Percentiles rank a stretch among this genome's conserved stretches.
phyloP scores from a whole-genome alignment of 2,888 invertebrate genomes.

The Tinea semifulvella region DNA sequence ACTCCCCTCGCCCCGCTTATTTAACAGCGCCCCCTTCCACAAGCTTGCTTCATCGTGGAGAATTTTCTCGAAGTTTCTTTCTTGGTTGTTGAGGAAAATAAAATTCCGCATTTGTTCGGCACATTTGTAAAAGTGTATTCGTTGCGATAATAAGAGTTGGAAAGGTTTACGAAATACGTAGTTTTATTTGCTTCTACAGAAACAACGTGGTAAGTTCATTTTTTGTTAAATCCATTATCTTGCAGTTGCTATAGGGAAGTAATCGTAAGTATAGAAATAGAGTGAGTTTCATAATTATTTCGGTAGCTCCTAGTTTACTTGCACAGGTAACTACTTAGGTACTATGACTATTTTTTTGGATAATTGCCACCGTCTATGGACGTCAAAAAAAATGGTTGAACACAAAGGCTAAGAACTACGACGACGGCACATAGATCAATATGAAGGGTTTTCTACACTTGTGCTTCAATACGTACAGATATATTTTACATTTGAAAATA shows the following conservation, averaged over 20 bases:
- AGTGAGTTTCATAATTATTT: background rate
- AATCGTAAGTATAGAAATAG: background rate
- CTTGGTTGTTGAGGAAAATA: background rate
- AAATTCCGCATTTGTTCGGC: background rate
- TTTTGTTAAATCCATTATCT: conserved; percentile 1
- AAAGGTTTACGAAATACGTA: background rate
- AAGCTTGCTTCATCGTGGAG: conserved; percentile 4
- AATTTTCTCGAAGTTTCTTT: background rate
- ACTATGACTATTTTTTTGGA: background rate
- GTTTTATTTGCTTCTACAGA: background rate
- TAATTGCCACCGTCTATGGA: background rate
- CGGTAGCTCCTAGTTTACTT: background rate
- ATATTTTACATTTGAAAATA: too few relatives aligned
- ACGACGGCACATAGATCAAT: too few relatives aligned
- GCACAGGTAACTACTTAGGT: background rate
- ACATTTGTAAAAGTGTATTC: background rate
- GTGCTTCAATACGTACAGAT: too few relatives aligned
- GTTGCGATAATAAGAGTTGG: background rate
- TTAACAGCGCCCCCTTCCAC: background rate
- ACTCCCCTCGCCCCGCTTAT: background rate
- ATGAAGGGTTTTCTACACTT: too few relatives aligned
- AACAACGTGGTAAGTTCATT: conserved; percentile 7
- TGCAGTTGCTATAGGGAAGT: conserved; percentile 9
- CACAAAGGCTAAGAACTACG: too few relatives aligned
- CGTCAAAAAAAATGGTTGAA: too few relatives aligned